These are phyloP conservation scores for Mactromeris polynyma DNA, from an alignment of 2,888 invertebrate genomes.

Conservation along the genomic window DNA sequence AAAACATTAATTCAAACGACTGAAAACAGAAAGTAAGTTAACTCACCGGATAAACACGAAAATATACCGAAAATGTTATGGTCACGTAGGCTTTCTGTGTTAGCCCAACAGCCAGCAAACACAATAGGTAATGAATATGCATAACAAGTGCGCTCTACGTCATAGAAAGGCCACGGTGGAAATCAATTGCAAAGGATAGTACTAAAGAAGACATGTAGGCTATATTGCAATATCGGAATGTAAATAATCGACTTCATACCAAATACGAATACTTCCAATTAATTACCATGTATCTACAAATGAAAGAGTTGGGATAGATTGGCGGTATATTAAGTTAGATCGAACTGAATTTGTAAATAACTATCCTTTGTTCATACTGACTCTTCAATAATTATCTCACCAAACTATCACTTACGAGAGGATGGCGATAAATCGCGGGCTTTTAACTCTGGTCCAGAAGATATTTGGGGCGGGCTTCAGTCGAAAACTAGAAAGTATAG, in stretches of 20 bases:
- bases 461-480: neutral
- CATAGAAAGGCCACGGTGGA: conserved; percentile 22
- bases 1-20: conserved; percentile 24
- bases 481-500: neutral
- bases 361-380: neutral
- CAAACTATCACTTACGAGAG: neutral
- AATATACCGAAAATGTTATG: conserved; percentile 28
- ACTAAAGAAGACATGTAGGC: neutral
- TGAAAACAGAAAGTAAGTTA: neutral
- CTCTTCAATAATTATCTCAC: conserved; percentile 14
- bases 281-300: too few species aligned
- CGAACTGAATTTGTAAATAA: neutral
- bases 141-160: conserved; percentile 37
- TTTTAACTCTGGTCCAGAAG: neutral
- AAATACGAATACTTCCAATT: too few species aligned
- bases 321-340: neutral
- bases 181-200: neutral
- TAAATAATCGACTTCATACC: neutral
- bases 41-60: conserved; percentile 17
- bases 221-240: neutral
- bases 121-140: conserved; percentile 47
- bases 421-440: neutral
- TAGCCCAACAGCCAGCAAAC: conserved; percentile 44
- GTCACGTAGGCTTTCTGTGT: conserved; percentile 43
- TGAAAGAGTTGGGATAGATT: neutral